A percentile compares a stretch with the other conserved stretches of the same genome.
phyloP scores from a whole-genome alignment of 2,888 invertebrate species.

The Eupithecia pulchellata region DNA sequence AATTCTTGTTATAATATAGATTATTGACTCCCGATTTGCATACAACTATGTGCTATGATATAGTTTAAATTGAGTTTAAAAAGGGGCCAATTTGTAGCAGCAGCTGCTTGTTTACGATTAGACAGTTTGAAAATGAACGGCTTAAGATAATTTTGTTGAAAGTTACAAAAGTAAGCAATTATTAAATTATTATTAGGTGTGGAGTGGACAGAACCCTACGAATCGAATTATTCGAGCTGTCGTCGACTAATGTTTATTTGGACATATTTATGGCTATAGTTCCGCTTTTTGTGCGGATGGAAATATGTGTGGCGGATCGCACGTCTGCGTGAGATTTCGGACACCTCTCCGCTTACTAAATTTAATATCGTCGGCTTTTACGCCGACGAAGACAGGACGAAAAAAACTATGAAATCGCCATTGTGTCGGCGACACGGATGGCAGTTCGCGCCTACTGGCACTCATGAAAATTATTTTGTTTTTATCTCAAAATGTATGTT shows the following conservation, averaged over 20 bases:
- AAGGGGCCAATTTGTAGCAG: constrained; percentile 2
- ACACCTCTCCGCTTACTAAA: constrained; percentile 86
- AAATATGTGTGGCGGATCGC: constrained; percentile 87
- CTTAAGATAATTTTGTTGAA: not conserved
- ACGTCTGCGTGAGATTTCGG: constrained; percentile 85
- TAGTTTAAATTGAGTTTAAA: not conserved
- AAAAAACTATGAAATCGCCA: constrained; percentile 82
- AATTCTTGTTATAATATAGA: constrained; percentile 12
- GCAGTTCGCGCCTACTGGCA: constrained; percentile 84
- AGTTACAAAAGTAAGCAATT: not conserved
- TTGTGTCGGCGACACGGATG: constrained; percentile 84
- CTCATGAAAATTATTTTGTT: constrained; percentile 86
- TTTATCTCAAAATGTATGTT: constrained; percentile 85
- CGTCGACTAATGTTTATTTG: constrained; percentile 84
- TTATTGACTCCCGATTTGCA: constrained; percentile 25
- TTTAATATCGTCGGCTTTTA: constrained; percentile 84
- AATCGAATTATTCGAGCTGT: constrained; percentile 67
- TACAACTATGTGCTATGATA: not conserved
- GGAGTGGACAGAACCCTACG: constrained; percentile 66
- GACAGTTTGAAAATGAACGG: not conserved
- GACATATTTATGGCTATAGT: constrained; percentile 86
- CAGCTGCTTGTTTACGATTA: not conserved
- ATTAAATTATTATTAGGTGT: constrained; percentile 3
- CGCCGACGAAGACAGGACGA: constrained; percentile 73
- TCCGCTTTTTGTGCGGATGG: constrained; percentile 85